Evolutionary conservation across 2,888 invertebrate genomes (phyloP).

Genomic region (Amphipoea lucens): DNA sequence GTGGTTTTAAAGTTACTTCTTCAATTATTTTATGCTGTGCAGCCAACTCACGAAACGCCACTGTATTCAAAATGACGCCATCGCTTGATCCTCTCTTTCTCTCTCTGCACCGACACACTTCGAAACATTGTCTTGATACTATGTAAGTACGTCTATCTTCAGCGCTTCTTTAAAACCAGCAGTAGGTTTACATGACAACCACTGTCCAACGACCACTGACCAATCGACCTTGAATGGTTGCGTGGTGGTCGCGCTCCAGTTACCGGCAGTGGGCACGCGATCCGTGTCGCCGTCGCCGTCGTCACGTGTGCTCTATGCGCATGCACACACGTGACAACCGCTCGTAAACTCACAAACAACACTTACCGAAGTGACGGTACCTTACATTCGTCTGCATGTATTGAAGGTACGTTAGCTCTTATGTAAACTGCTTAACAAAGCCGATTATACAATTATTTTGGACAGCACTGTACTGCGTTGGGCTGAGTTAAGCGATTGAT

Average conservation of each 20-base stretch:
- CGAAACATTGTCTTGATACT: neutral
- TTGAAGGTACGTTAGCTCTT: conserved; percentile 1
- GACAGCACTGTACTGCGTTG: neutral
- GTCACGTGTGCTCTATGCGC: conserved; percentile 73
- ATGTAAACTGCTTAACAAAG: conserved; percentile 10
- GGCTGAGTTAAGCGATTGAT: neutral
- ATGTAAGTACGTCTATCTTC: neutral
- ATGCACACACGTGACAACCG: conserved; percentile 72
- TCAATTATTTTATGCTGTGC: conserved; percentile 9
- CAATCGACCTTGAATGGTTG: conserved; percentile 75
- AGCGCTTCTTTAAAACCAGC: neutral
- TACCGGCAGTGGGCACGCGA: conserved; percentile 71
- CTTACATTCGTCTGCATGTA: neutral
- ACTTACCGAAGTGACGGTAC: conserved; percentile 9
- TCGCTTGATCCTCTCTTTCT: neutral
- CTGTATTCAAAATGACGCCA: neutral
- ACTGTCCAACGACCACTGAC: conserved; percentile 8
- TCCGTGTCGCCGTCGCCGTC: conserved; percentile 61
- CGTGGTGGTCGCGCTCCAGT: conserved; percentile 78
- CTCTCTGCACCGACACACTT: neutral
- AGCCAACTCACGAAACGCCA: neutral
- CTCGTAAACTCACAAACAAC: conserved; percentile 43
- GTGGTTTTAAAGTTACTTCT: conserved; percentile 12
- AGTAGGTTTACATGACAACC: conserved; percentile 11
- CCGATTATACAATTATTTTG: neutral